Base-by-base conservation (phyloP, 2,888 invertebrate genomes). In the Spodoptera exigua region DNA sequence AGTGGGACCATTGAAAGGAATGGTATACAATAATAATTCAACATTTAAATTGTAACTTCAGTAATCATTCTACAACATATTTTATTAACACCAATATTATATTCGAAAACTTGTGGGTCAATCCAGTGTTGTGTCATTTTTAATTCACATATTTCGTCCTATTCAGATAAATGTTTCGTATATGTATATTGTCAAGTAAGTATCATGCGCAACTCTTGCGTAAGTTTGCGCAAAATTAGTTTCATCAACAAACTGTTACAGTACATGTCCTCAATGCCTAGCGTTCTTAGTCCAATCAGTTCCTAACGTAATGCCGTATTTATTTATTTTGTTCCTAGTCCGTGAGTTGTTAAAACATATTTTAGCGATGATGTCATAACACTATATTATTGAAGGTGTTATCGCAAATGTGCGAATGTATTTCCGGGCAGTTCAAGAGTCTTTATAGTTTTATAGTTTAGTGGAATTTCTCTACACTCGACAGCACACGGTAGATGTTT, bases 401-500 rank as follows among this genome's bases (percentile, higher is more conserved):
- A 27, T 9, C 7, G 27, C 1, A 27, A 27, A 27, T 5, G 27
- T 5, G 9, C 7, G 1, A 27, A 4, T 27, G 27, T 27, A 27
- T 27, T 7, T 7, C 27, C 27, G 27, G 27, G 27, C 5, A 27
- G 27, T 27, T 9, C 27, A 7, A 16, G 14, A 46, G 18, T 54
- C 64, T 55, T 14, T 36, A 21, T 17, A 41, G 35, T 54, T 36
- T 17, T 21, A 5, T 47, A 13, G 11, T 47, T 69, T 16, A 61
- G 62, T 64, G 69, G 64, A 64, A 64, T 61, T 52, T 17, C n/a
- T 69, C 52, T 7, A 46, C 48, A 49, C 32, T 47, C 44, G 48
- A 68, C 39, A 39, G 34, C 58, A 18, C n/a, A 43, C 27, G 47
- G 9, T 43, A 47, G 27, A 39, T 67, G 39, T 48, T 35, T 35